Evolutionary conservation across 1,140 invertebrate species (phyloP).

Genomic region (Papilio dardanus): DNA sequence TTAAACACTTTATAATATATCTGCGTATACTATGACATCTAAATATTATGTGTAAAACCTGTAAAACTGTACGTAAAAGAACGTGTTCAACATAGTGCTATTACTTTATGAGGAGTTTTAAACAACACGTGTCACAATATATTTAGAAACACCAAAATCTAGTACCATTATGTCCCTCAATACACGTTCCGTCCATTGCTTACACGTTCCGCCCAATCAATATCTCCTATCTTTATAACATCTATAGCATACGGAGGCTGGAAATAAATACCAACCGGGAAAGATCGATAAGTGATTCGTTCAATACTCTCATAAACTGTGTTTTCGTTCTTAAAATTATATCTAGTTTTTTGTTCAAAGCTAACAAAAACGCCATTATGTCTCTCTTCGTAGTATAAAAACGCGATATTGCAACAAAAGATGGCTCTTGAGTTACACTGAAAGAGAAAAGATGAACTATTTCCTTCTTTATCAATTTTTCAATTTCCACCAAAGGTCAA

Average conservation of each 20-base stretch:
- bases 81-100: background rate
- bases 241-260: conserved; percentile 9
- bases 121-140: background rate
- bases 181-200: conserved; percentile 54
- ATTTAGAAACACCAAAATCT: conserved; percentile 40
- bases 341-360: too few species aligned
- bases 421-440: too few species aligned
- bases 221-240: conserved; percentile 42
- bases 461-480: too few species aligned
- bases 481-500: background rate
- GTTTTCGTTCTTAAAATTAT: background rate
- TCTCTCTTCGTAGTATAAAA: too few species aligned
- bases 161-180: conserved; percentile 46
- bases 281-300: background rate
- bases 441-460: too few species aligned
- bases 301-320: background rate
- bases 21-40: background rate
- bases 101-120: background rate
- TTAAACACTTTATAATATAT: background rate
- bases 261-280: conserved; percentile 6
- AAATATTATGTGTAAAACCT: background rate
- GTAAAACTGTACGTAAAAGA: background rate
- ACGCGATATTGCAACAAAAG: too few species aligned
- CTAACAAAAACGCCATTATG: too few species aligned
- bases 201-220: conserved; percentile 61